Evolutionary conservation across 2,113 vertebrate species (phyloP), one percentile per base, ranked within the genome.

Genomic region (Capreolus pygargus): DNA sequence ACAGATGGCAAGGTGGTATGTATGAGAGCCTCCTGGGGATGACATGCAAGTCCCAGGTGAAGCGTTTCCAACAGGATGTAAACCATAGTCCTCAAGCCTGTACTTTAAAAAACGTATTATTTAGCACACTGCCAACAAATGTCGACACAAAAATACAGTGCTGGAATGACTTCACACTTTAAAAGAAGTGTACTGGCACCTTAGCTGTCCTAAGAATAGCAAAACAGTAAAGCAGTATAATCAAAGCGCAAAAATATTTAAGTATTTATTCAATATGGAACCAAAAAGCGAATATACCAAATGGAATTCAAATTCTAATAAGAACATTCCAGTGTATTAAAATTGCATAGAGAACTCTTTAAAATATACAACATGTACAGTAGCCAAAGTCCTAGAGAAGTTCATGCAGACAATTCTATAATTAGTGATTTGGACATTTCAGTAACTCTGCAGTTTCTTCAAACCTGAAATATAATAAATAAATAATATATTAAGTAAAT

Each of bases 361-460:
- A 93, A 97, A 94, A 79, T 94, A 89, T 95, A 98, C 79, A 98
- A 95, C 21, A 98, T 52, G 90, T 76, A 93, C 57, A 97, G 70
- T 94, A 97, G 89, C 57, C 54, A 96, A 96, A 89, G 95, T 96
- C 64, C 86, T 50, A 94, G 39, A 0, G 54, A 88, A 76, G 91
- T 57, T 96, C 91, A 94, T 23, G 76, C 33, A 98, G 97, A 96
- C 36, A 94, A 97, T 67, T 91, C 95, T 98, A 96, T 70, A 97
- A 92, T 91, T 47, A 97, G 96, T 70, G 98, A 84, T 98, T 99
- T 43, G 99, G 96, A 87, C 97, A 98, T 98, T 99, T 99, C 98
- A 99, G 93, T 97, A 99, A 98, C 74, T 99, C 98, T 96, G 98
- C 99, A 15, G 99, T 99, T 98, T 99, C 99, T 98, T 99, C 99